Evolutionary conservation across 2,888 invertebrate genomes (phyloP).

Genomic region (Bembecia ichneumoniformis): DNA sequence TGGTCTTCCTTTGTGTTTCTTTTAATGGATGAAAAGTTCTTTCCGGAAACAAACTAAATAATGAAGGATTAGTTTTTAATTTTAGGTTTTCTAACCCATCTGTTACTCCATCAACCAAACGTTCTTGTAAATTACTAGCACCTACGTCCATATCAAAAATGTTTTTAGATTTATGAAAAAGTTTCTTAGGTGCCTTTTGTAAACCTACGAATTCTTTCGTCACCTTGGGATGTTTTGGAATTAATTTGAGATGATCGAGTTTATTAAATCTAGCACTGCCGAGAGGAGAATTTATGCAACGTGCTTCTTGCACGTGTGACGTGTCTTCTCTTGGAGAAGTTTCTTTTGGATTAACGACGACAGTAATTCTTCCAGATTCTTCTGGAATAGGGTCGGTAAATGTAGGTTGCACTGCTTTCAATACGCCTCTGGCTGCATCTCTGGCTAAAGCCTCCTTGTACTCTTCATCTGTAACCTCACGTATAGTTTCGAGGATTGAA

Average conservation of each 20-base stretch:
- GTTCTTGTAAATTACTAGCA: conserved; percentile 38
- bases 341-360: conserved; percentile 31
- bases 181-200: conserved; percentile 16
- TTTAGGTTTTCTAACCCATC: conserved; percentile 10
- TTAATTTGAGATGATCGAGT: conserved; percentile 6
- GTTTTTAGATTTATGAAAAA: conserved; percentile 15
- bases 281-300: conserved; percentile 28
- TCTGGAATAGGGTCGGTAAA: conserved; percentile 21
- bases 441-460: conserved; percentile 51
- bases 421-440: conserved; percentile 38
- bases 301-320: conserved; percentile 35
- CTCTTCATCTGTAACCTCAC: conserved; percentile 54
- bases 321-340: conserved; percentile 26
- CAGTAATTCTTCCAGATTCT: conserved; percentile 34
- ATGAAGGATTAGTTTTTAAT: conserved; percentile 14
- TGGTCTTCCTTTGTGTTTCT: too few species aligned
- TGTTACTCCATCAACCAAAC: conserved; percentile 12
- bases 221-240: conserved; percentile 16
- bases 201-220: conserved; percentile 22
- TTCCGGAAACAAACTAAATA: conserved; percentile 6
- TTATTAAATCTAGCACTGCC: conserved; percentile 12
- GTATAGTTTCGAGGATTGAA: conserved; percentile 51
- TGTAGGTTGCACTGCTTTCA: conserved; percentile 16
- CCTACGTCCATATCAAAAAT: conserved; percentile 31
- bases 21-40: background rate